These are phyloP conservation scores for Xestia c-nigrum DNA, from an alignment of 2,888 invertebrate genomes.

Conservation along the genomic window DNA sequence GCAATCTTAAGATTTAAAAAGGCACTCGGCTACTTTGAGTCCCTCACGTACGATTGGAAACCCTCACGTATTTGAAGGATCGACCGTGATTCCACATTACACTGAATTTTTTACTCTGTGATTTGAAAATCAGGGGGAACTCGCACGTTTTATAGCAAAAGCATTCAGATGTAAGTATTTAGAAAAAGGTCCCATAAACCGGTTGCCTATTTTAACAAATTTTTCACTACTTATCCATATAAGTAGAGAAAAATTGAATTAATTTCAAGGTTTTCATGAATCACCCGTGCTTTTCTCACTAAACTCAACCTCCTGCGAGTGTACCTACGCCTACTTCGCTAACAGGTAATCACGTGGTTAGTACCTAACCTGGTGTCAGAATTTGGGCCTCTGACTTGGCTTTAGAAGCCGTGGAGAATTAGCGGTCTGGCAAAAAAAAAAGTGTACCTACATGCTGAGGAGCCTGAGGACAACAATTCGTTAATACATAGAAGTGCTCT, in stretches of 20 bases:
- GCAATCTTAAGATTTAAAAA: conserved; percentile 35
- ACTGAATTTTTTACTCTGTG: conserved; percentile 6
- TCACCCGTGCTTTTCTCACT: neutral
- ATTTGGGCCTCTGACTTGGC: no score
- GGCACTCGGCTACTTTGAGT: conserved; percentile 4
- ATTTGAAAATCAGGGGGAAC: conserved; percentile 13
- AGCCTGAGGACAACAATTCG: neutral
- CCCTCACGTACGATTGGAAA: conserved; percentile 38
- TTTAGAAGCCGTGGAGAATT: no score
- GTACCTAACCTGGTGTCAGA: no score
- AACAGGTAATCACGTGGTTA: no score
- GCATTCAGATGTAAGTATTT: neutral
- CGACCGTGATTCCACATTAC: conserved; percentile 39
- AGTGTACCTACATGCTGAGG: neutral
- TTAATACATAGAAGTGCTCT: neutral
- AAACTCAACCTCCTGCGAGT: neutral
- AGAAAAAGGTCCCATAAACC: neutral
- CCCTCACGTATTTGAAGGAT: conserved; percentile 44
- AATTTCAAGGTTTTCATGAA: neutral
- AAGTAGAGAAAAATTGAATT: neutral
- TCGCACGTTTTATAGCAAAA: neutral
- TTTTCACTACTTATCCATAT: no score
- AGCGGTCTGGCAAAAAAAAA: no score
- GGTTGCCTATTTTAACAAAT: no score
- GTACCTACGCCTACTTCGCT: no score